These are phyloP conservation scores for Mnemiopsis leidyi DNA, from an alignment of 37 sponge, comb jelly and placozoan genomes.

Conservation along the genomic window DNA sequence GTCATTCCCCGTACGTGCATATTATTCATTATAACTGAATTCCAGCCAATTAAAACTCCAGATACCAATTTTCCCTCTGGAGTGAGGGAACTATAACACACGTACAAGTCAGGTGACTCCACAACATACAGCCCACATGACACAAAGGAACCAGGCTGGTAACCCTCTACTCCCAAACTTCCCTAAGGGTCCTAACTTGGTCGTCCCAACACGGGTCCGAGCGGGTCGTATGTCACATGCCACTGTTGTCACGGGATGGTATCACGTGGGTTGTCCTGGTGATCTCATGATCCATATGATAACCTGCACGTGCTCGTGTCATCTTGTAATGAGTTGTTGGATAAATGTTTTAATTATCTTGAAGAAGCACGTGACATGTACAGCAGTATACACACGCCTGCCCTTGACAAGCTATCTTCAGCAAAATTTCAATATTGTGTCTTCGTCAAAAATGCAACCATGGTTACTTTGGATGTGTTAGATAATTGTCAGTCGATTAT, in stretches of 20 bases:
- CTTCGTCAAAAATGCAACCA: too few relatives aligned
- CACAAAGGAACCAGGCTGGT: not conserved
- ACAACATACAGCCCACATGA: not conserved
- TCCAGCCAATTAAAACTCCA: too few relatives aligned
- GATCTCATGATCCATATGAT: not conserved
- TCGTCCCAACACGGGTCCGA: not conserved
- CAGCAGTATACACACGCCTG: too few relatives aligned
- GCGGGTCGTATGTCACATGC: not conserved
- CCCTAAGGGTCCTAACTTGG: not conserved
- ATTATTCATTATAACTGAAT: too few relatives aligned
- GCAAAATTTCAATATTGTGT: too few relatives aligned
- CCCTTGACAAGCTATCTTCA: too few relatives aligned
- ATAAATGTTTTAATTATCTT: not conserved
- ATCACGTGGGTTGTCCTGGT: not conserved
- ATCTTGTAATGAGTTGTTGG: conserved; percentile 23
- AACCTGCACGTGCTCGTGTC: not conserved
- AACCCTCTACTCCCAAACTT: not conserved
- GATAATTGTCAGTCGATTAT: too few relatives aligned
- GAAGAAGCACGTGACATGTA: not conserved
- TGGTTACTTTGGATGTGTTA: too few relatives aligned
- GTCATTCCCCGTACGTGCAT: too few relatives aligned
- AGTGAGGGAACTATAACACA: not conserved
- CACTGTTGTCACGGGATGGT: not conserved
- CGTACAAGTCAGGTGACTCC: not conserved
- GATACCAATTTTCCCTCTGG: not conserved